Evolutionary conservation across 2,797 vertebrate genomes (phyloP).

Genomic region (Myotis planiceps): DNA sequence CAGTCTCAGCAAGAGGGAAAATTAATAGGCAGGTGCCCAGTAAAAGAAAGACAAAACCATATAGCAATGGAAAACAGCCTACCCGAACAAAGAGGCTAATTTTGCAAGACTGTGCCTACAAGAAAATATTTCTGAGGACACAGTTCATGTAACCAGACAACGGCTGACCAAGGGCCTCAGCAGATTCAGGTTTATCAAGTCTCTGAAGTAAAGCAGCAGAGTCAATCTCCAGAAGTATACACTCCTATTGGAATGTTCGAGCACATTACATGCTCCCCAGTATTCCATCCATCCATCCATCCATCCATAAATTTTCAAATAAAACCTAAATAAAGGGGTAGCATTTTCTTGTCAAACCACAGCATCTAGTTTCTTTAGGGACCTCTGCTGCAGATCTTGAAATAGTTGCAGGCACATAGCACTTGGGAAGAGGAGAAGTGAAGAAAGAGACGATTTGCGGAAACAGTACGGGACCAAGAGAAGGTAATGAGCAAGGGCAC

Average conservation of each 20-base stretch:
- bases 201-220: background rate
- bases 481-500: background rate
- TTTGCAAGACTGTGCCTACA: background rate
- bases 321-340: background rate
- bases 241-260: background rate
- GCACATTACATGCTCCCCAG: background rate
- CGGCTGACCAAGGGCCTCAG: background rate
- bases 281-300: background rate
- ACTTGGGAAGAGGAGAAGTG: background rate
- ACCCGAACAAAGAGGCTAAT: background rate
- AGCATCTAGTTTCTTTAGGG: background rate
- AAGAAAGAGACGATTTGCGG: background rate
- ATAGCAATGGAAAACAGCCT: background rate
- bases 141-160: background rate
- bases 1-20: constrained; percentile 16
- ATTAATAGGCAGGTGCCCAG: background rate
- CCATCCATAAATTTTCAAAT: background rate
- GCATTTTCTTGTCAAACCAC: background rate
- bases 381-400: background rate
- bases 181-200: background rate
- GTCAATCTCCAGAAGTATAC: background rate
- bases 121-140: background rate
- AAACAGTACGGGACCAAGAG: background rate
- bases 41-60: constrained; percentile 36
- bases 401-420: background rate